These are phyloP conservation scores for Muschampia plurimacula DNA, from an alignment of 2,888 invertebrate species.

Conservation along the genomic window DNA sequence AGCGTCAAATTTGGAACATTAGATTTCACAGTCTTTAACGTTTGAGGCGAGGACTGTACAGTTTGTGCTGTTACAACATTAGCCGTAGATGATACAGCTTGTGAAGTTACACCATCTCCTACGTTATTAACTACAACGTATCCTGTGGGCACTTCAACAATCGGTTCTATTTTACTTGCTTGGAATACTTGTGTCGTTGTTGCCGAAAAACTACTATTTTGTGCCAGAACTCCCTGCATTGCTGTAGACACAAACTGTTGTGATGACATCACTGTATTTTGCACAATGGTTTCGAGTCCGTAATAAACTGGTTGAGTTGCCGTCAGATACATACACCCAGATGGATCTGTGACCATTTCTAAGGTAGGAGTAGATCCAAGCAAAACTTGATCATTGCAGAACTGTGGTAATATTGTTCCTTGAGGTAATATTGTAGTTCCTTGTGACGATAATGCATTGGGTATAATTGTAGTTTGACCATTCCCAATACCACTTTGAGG, in stretches of 20 bases:
- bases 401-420: constrained; percentile 82
- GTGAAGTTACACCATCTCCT: constrained; percentile 75
- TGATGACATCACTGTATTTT: constrained; percentile 95
- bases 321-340: constrained; percentile 85
- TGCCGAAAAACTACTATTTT: constrained; percentile 93
- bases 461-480: constrained; percentile 80
- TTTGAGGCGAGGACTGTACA: constrained; percentile 72
- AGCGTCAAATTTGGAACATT: constrained; percentile 77
- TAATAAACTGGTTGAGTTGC: constrained; percentile 92
- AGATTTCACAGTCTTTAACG: constrained; percentile 64
- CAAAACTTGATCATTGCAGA: constrained; percentile 87
- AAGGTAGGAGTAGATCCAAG: constrained; percentile 87
- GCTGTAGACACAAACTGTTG: constrained; percentile 94
- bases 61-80: constrained; percentile 77
- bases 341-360: constrained; percentile 87
- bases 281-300: constrained; percentile 94
- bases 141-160: constrained; percentile 90
- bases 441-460: constrained; percentile 81
- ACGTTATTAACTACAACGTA: constrained; percentile 89
- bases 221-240: constrained; percentile 92
- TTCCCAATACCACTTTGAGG: constrained; percentile 80
- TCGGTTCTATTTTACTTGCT: constrained; percentile 93
- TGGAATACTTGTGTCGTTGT: constrained; percentile 94
- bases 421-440: constrained; percentile 87
- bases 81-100: constrained; percentile 67